Percentiles rank a stretch among this genome's conserved stretches.
Evolutionary conservation across 2,113 vertebrate genomes (phyloP).

Genomic region (Anser brachyrhynchus): DNA sequence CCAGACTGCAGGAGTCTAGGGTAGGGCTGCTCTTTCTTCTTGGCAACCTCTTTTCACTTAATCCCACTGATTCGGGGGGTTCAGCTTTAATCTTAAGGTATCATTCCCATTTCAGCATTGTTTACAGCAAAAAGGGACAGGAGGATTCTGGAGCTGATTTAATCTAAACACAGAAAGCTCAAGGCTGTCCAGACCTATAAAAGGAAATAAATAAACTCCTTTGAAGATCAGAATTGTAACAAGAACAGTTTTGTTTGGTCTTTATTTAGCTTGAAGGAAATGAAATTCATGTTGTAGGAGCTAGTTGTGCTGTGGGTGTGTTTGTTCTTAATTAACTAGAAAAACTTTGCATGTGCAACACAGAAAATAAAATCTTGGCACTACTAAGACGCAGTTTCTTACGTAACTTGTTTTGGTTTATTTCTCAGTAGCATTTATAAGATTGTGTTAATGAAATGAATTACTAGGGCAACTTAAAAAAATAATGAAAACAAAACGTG

Average conservation of each 20-base stretch:
- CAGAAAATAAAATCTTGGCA: not conserved
- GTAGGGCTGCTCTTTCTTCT: not conserved
- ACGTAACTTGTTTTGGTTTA: constrained; percentile 36
- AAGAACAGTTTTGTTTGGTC: constrained; percentile 4
- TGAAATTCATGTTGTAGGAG: constrained; percentile 36
- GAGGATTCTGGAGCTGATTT: constrained; percentile 50
- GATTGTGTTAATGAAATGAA: not conserved
- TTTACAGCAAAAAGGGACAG: constrained; percentile 22
- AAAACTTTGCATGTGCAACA: not conserved
- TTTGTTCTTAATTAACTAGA: constrained; percentile 50
- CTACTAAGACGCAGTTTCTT: not conserved
- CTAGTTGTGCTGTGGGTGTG: not conserved
- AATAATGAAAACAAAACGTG: not conserved
- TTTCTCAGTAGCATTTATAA: constrained; percentile 27
- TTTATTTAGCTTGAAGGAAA: constrained; percentile 63
- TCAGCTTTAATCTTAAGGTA: not conserved
- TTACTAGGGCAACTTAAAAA: not conserved
- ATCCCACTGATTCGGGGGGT: not conserved
- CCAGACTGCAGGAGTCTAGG: accelerated
- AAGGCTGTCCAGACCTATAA: constrained; percentile 48
- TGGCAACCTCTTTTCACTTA: not conserved
- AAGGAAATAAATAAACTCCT: constrained; percentile 56
- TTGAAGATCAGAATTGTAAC: constrained; percentile 48
- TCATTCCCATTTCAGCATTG: not conserved
- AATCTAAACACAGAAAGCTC: constrained; percentile 41